Base-by-base conservation (phyloP, 1,140 invertebrate genomes). In the Chymomyza costata region DNA sequence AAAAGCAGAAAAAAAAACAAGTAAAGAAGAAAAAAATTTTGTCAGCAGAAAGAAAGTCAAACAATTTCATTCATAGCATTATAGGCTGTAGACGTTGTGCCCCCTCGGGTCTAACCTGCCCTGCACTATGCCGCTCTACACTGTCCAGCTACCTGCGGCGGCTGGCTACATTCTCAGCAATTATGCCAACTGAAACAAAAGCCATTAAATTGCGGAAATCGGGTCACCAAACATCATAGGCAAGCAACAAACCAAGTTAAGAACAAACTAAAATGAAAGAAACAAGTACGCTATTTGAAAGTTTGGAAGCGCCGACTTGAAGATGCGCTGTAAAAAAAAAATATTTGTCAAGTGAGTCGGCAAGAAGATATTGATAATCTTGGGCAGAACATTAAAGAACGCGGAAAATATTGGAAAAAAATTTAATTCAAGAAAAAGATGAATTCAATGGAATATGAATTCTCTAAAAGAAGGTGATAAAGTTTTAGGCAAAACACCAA, bases 151-250 rank as follows among this genome's bases (percentile, higher is more conserved):
- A 25, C 21, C 21, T 8, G 21, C 3, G 25, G 3, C n/a, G 32
- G 32, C 8, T 10, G 13, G 2, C 21, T 25, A 25, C 21, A 25
- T 73, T 78, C 73, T 67, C 73, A 80, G 59, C 67, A 78, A 78
- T 78, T 80, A 78, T 80, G 52, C 8, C 32, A 10, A 34, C 8
- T 5, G 60, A 78, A 80, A 73, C 62, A 78, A 76, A 80, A 80
- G 73, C 64, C 73, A 78, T 78, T 78, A 73, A 78, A 78, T 73
- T 67, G 73, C 73, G 67, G 73, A 78, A 78, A 78, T 78, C 73
- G 73, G 73, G 73, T 78, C 73, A 76, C 65, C 71, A 74, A 74
- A 64, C 66, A n/a, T n/a, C n/a, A n/a, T n/a, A 40, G 21, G 59
- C 47, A 38, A 64, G 44, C 51, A 31, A 60, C 56, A 60, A 48